Percentiles rank a stretch among this genome's conserved stretches.
phyloP scores from a whole-genome alignment of 2,797 vertebrate genomes.

The Anolis apletophallus region DNA sequence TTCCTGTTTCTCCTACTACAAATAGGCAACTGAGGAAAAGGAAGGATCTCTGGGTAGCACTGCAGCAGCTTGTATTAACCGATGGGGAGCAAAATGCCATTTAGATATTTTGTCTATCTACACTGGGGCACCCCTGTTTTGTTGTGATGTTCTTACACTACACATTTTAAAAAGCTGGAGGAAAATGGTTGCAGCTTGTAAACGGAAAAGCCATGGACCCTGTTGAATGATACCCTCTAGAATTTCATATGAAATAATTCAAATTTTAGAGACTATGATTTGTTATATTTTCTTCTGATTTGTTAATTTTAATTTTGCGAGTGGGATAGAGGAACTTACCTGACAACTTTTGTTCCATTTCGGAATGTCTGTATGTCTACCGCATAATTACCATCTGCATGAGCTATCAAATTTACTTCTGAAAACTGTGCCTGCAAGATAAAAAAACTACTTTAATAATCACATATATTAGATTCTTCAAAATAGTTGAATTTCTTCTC shows the following conservation, averaged over 20 bases:
- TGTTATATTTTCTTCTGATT: background rate
- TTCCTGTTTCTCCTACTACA: background rate
- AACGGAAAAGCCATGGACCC: background rate
- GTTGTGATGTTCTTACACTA: background rate
- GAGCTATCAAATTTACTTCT: conserved; percentile 93
- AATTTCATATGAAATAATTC: background rate
- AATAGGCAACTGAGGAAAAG: background rate
- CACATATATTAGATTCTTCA: conserved; percentile 6
- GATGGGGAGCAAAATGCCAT: background rate
- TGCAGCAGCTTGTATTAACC: background rate
- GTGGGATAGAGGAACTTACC: conserved; percentile 78
- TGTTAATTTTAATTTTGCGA: background rate
- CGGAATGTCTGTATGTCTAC: conserved; percentile 94
- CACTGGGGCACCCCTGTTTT: background rate
- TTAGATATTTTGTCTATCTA: background rate
- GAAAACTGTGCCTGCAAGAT: conserved; percentile 91
- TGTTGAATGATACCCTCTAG: background rate
- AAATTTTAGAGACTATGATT: conserved; percentile 2
- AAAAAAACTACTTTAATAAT: conserved; percentile 43
- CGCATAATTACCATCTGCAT: conserved; percentile 91
- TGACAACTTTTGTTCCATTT: conserved; percentile 90
- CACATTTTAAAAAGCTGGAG: no score
- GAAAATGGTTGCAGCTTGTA: background rate
- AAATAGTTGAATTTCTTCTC: background rate
- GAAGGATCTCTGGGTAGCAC: background rate